These are phyloP conservation scores for Ormyrus labotus DNA, from an alignment of 2,888 invertebrate species.

Conservation along the genomic window DNA sequence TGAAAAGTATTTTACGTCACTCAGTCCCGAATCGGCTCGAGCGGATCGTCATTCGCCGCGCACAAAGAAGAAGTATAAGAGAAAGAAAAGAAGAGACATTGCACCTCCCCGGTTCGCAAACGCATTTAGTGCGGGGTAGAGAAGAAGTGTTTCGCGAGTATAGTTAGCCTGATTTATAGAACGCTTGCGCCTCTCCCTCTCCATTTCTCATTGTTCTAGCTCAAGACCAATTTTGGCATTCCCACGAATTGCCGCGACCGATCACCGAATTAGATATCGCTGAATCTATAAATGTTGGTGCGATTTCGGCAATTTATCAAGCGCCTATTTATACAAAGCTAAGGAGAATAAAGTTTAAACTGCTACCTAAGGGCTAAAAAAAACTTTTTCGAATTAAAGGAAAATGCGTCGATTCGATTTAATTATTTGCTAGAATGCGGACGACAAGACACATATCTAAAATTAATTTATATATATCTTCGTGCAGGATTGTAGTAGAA, in stretches of 20 bases:
- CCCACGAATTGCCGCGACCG: too few relatives aligned
- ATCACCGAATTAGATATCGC: slow-evolving; percentile 11
- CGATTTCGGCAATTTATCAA: too few relatives aligned
- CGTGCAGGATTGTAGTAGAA: too few relatives aligned
- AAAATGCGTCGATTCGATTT: too few relatives aligned
- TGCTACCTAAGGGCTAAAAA: too few relatives aligned
- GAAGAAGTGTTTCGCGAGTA: background rate
- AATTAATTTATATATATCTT: too few relatives aligned
- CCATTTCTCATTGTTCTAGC: slow-evolving; percentile 3
- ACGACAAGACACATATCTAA: too few relatives aligned
- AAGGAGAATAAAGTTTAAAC: too few relatives aligned
- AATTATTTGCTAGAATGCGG: too few relatives aligned
- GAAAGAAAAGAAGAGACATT: background rate
- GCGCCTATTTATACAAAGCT: too few relatives aligned
- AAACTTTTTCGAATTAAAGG: too few relatives aligned
- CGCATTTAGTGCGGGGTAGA: slow-evolving; percentile 23
- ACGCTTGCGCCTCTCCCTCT: background rate
- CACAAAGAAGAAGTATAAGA: background rate
- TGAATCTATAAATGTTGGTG: slow-evolving; percentile 29
- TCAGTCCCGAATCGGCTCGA: background rate
- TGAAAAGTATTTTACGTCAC: too few relatives aligned
- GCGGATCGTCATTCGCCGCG: background rate
- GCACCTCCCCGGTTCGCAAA: slow-evolving; percentile 19
- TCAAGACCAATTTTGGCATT: slow-evolving; percentile 3
- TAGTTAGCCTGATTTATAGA: slow-evolving; percentile 34